phyloP scores from a whole-genome alignment of 2,797 vertebrate species.

The Cyprinella venusta region DNA sequence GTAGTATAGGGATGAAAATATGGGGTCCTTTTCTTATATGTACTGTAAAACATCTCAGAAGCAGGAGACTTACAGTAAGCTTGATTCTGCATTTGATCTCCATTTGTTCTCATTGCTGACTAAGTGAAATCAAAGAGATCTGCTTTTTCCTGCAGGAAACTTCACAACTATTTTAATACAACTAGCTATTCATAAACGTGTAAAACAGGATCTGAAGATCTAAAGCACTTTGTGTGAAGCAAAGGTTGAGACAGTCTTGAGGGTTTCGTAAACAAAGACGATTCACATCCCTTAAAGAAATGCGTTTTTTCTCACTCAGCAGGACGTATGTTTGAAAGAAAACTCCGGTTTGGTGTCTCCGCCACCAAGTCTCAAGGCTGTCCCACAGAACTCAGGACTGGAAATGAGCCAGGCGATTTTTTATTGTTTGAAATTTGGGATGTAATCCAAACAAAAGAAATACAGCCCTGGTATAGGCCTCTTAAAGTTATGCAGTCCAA shows the following conservation, averaged over 20 bases:
- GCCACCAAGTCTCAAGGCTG: conserved; percentile 51
- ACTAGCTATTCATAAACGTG: conserved; percentile 13
- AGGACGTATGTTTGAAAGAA: conserved; percentile 51
- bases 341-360: conserved; percentile 21
- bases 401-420: conserved; percentile 68
- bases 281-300: conserved; percentile 50
- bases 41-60: background rate
- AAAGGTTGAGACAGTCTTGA: conserved; percentile 10
- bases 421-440: conserved; percentile 69
- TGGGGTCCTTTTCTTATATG: background rate
- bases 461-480: conserved; percentile 68
- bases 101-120: background rate
- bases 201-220: conserved; percentile 47
- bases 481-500: conserved; percentile 68
- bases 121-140: conserved; percentile 2
- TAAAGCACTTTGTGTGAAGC: conserved; percentile 24
- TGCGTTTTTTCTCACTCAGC: conserved; percentile 49
- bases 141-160: background rate
- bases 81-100: background rate
- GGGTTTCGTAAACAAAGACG: conserved; percentile 43
- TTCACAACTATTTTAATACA: background rate
- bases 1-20: background rate
- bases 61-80: background rate
- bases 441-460: conserved; percentile 71
- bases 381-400: conserved; percentile 61